Conservation (phyloP, 2,888 invertebrate genomes). For the Papilio elwesi region DNA sequence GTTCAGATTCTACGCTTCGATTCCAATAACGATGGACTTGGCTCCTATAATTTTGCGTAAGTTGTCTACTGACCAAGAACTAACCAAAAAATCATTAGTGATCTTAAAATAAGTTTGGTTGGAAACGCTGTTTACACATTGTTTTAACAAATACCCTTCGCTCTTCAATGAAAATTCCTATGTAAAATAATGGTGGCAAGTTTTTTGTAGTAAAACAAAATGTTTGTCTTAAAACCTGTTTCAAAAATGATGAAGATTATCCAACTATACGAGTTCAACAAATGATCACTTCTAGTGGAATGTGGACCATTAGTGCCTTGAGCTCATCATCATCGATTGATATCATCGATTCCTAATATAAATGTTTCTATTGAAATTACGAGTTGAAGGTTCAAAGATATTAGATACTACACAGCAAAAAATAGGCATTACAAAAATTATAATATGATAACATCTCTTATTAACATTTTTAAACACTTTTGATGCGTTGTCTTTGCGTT, state of each 20-base stretch:
- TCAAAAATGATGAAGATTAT: neutral
- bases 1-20: conserved; percentile 65
- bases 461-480: neutral
- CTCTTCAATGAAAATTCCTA: too few relatives aligned
- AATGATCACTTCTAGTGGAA: conserved; percentile 10
- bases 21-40: conserved; percentile 71
- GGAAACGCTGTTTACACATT: too few relatives aligned
- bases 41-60: conserved; percentile 68
- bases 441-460: neutral
- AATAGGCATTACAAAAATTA: neutral
- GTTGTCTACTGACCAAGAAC: conserved; percentile 40
- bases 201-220: too few relatives aligned
- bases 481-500: too few relatives aligned
- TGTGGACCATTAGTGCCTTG: conserved; percentile 24
- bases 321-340: neutral
- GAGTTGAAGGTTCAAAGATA: neutral
- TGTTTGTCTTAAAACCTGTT: too few relatives aligned
- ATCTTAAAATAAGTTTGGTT: too few relatives aligned
- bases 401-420: neutral
- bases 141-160: too few relatives aligned
- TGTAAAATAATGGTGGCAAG: too few relatives aligned
- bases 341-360: neutral
- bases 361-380: conserved; percentile 10
- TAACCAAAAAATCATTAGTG: too few relatives aligned
- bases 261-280: neutral